These are phyloP conservation scores for Carposina sasakii DNA, from an alignment of 1,140 invertebrate species.

Conservation along the genomic window DNA sequence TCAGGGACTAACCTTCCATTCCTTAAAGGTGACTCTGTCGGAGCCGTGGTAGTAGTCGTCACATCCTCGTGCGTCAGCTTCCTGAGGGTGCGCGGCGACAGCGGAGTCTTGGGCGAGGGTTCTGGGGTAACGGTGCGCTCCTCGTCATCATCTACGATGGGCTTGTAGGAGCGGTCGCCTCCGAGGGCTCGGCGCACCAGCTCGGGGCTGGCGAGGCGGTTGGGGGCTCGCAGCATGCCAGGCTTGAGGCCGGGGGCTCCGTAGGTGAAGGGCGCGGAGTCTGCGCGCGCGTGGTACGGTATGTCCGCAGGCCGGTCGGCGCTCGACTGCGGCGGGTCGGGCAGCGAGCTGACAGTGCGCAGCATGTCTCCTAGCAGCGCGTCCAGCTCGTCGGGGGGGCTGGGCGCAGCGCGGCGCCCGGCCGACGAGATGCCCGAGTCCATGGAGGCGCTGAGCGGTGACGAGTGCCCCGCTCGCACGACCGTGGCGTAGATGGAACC, in stretches of 20 bases:
- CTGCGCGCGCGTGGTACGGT: conserved; percentile 87
- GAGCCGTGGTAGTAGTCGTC: conserved; percentile 45
- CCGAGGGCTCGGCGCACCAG: conserved; percentile 80
- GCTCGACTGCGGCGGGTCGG: conserved; percentile 74
- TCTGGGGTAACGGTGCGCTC: conserved; percentile 50
- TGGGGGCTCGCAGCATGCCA: conserved; percentile 74
- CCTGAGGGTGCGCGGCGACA: conserved; percentile 49
- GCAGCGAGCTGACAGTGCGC: conserved; percentile 85
- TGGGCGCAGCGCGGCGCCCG: conserved; percentile 71
- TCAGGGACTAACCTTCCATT: conserved; percentile 49
- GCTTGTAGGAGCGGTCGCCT: conserved; percentile 36
- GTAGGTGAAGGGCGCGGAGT: conserved; percentile 88
- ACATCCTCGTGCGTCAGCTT: conserved; percentile 61
- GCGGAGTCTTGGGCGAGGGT: conserved; percentile 36
- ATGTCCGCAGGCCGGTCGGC: conserved; percentile 70
- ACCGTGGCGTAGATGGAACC: conserved; percentile 91
- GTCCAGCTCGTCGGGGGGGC: conserved; percentile 62
- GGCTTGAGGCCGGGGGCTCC: conserved; percentile 74
- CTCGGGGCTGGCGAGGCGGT: conserved; percentile 82
- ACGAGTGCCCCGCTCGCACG: conserved; percentile 74
- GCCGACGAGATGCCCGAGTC: conserved; percentile 88
- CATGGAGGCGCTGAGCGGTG: conserved; percentile 86
- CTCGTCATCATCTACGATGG: conserved; percentile 73
- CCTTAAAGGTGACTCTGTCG: conserved; percentile 32
- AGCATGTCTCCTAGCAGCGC: conserved; percentile 85